phyloP scores from a whole-genome alignment of 2,113 vertebrate species.

The Donacobius atricapilla region DNA sequence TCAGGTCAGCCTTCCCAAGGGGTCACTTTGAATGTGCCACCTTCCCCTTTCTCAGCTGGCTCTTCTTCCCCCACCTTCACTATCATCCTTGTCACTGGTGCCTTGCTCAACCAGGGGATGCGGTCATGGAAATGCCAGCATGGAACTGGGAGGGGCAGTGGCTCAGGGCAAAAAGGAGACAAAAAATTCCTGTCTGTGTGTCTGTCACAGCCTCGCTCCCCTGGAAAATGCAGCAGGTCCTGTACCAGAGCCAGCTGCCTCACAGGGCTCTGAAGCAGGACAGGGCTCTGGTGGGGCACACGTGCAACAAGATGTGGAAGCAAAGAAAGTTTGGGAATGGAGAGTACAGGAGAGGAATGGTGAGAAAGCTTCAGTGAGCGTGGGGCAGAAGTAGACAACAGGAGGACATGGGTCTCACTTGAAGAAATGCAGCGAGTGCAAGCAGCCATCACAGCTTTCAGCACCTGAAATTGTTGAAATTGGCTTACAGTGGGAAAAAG shows the following conservation, averaged over 20 bases:
- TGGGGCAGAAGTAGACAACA: background rate
- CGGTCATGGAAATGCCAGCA: rapidly evolving
- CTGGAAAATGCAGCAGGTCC: background rate
- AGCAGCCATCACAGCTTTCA: background rate
- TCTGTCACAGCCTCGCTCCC: rapidly evolving
- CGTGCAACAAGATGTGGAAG: background rate
- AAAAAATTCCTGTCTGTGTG: background rate
- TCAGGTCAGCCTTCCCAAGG: background rate
- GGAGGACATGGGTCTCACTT: rapidly evolving
- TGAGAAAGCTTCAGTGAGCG: background rate
- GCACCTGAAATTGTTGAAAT: background rate
- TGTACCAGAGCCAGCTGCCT: background rate
- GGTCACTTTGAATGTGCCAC: background rate
- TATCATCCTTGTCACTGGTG: rapidly evolving
- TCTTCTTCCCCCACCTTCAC: background rate
- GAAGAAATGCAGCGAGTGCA: background rate
- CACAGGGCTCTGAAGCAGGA: background rate
- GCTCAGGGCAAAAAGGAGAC: background rate
- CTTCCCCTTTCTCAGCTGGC: background rate
- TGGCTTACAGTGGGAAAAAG: background rate
- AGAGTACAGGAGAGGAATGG: background rate
- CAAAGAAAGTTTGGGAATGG: background rate
- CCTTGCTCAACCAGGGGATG: rapidly evolving
- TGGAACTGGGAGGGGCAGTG: background rate
- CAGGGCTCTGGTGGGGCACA: background rate